Evolutionary conservation across 1,140 invertebrate genomes (phyloP), one percentile per base, ranked within the genome.

Genomic region (Calephelis virginiensis): DNA sequence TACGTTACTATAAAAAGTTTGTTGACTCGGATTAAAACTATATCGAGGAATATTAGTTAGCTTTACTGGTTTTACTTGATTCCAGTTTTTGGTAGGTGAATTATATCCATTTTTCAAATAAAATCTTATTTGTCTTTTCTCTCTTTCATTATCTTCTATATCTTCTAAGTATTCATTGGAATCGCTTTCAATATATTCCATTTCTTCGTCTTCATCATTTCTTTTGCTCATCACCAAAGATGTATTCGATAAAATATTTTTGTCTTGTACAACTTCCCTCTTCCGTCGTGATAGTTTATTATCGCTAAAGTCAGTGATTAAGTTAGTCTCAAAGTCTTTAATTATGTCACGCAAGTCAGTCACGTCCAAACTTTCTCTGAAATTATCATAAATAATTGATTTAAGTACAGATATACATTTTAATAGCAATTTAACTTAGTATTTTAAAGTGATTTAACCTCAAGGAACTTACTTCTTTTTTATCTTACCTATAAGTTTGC

Each of bases 401-500:
- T 7, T 62, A 59, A 60, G 50, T 46, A 53, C 60, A 61, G 8
- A 6, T 53, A 64, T 61, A 8, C 7, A 9, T 43, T 43, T 43
- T 43, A 8, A 7, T 43, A 43, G 8, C 5, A 43, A 43, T 8
- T 6, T 8, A 43, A 43, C 40, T 5, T 7, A 43, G 40, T 43
- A 43, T 43, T 43, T 43, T 43, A 43, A 43, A 9, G 1, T 43
- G 0, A 8, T 43, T 43, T 43, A 43, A 43, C 7, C 7, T 60
- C 59, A 49, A 37, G 3, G 1, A 28, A 56, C 10, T 37, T 11
- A 37, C 37, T 64, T 11, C 12, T 43, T 7, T 28, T 66, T 66
- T 45, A 38, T 74, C 69, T 86, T 91, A 93, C 93, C 92, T 93
- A 73, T 91, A 92, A 48, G 80, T 83, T 76, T 90, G 89, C 60